These are phyloP conservation scores for Drosophila lini DNA, from an alignment of 1,140 invertebrate species.

Conservation along the genomic window DNA sequence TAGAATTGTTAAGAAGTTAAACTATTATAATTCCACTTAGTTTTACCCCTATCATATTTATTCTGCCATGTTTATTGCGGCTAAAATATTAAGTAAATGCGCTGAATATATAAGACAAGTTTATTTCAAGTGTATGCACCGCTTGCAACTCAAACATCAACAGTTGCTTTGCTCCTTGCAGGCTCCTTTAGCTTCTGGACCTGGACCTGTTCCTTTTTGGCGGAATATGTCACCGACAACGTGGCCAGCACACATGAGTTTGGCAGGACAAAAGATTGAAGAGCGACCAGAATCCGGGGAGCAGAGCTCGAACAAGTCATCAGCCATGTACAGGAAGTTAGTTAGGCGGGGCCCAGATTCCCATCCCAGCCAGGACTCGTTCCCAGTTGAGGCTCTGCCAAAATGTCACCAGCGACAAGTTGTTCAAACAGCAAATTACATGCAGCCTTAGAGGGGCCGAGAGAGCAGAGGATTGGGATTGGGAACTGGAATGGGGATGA, in stretches of 20 bases:
- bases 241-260: conserved; percentile 48
- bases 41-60: too few relatives aligned
- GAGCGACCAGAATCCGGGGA: conserved; percentile 23
- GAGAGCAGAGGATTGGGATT: background rate
- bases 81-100: too few relatives aligned
- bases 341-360: conserved; percentile 65
- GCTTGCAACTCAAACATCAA: conserved; percentile 44
- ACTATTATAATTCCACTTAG: too few relatives aligned
- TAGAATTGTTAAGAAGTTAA: too few relatives aligned
- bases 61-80: too few relatives aligned
- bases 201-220: conserved; percentile 57
- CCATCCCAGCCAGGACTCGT: conserved; percentile 9
- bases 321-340: conserved; percentile 79
- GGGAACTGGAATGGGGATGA: background rate
- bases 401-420: conserved; percentile 75
- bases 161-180: conserved; percentile 35
- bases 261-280: conserved; percentile 73
- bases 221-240: conserved; percentile 73
- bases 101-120: background rate
- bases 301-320: conserved; percentile 71
- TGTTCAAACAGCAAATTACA: conserved; percentile 67
- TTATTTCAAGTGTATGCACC: conserved; percentile 8
- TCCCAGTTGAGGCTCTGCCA: conserved; percentile 57
- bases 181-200: conserved; percentile 19
- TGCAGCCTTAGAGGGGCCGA: conserved; percentile 18